Conservation (phyloP, 2,888 invertebrate genomes). For the Pherbina coryleti region DNA sequence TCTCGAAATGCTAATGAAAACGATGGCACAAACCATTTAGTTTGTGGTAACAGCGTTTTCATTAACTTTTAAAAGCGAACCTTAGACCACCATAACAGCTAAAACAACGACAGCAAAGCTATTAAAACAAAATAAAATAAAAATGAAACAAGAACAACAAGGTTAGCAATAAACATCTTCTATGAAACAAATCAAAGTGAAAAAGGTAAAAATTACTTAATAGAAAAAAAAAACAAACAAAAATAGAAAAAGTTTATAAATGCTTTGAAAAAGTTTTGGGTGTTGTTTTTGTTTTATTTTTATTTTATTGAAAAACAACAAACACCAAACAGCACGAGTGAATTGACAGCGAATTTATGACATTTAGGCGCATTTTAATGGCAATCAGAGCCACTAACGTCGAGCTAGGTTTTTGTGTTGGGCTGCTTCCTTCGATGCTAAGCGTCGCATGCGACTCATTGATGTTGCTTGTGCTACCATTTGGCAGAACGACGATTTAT, state of each 20-base stretch:
- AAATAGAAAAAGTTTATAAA: background rate
- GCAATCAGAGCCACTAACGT: constrained; percentile 35
- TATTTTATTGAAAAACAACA: constrained; percentile 4
- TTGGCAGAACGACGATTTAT: constrained; percentile 18
- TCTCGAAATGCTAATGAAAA: no score
- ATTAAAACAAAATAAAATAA: no score
- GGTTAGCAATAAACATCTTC: background rate
- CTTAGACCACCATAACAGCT: no score
- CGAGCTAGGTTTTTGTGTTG: background rate
- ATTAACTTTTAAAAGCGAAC: no score
- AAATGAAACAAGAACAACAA: background rate
- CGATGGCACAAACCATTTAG: no score
- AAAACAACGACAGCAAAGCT: no score
- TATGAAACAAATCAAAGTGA: background rate
- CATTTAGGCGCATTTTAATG: constrained; percentile 46
- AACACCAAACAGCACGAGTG: constrained; percentile 51
- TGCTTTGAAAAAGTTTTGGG: background rate
- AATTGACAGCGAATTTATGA: constrained; percentile 45
- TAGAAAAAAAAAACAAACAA: background rate
- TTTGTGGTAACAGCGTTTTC: no score
- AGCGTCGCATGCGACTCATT: background rate
- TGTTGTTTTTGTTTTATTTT: background rate
- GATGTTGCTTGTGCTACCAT: background rate
- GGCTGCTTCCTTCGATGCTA: background rate
- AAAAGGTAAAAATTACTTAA: background rate